Base-by-base conservation (phyloP, 2,888 invertebrate genomes). In the Anodontia alba region DNA sequence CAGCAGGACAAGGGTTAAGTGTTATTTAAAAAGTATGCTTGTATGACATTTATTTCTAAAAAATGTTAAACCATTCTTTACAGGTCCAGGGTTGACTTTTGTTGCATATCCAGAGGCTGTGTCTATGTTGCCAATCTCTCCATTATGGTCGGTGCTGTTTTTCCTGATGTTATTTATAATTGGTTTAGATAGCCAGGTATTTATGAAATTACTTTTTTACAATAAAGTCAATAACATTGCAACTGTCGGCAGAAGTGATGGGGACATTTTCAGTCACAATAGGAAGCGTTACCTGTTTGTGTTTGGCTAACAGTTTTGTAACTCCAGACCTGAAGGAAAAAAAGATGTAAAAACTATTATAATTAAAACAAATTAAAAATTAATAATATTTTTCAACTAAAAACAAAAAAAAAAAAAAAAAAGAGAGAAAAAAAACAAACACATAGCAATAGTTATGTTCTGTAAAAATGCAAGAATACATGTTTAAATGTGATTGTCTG, bases 11-110 rank as follows among this genome's bases (percentile, higher is more conserved):
- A n/a, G n/a, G n/a, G n/a, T n/a, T n/a, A n/a, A n/a, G n/a, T n/a
- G n/a, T n/a, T n/a, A n/a, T n/a, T n/a, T n/a, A n/a, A n/a, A n/a
- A n/a, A n/a, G n/a, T n/a, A n/a, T n/a, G n/a, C n/a, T n/a, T n/a
- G n/a, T n/a, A n/a, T n/a, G n/a, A n/a, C n/a, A n/a, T n/a, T 12
- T 38, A 38, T 38, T 38, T 38, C 38, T 12, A 38, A 38, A 38
- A 38, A 12, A 8, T 38, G 38, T 38, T 12, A 12, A 23, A 23
- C 7, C 7, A 10, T 67, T 8, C 33, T 5, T 67, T 67, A 0
- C 87, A 94, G 94, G 94, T 66, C 94, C 94, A 33, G 94, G 94
- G n/a, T 87, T 94, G 74, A 93, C 93, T 29, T 94, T 94, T 89
- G 93, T 94, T 5, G 94, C 93, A 12, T 93, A 94, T 81, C 94